Evolutionary conservation across 1,140 invertebrate genomes (phyloP).

Genomic region (Trichonephila inaurata): DNA sequence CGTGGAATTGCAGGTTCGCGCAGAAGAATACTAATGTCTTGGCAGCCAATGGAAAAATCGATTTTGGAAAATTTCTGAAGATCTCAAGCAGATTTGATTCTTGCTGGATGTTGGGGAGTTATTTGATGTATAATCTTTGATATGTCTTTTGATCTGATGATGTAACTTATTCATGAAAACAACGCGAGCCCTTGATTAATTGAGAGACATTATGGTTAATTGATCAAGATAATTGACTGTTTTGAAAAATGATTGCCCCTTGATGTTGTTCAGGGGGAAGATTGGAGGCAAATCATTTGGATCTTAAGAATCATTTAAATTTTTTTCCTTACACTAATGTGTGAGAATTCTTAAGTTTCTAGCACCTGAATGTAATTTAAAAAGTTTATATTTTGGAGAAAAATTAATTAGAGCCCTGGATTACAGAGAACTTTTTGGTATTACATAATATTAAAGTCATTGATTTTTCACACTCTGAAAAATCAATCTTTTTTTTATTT

Average conservation of each 20-base stretch:
- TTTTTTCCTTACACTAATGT: neutral
- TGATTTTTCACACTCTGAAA: no score
- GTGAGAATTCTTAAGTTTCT: neutral
- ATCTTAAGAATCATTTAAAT: neutral
- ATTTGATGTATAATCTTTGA: constrained; percentile 32
- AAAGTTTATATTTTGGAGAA: neutral
- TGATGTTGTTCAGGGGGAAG: neutral
- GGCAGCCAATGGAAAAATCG: constrained; percentile 42
- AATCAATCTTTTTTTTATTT: no score
- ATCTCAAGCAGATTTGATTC: constrained; percentile 32
- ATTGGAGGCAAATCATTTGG: neutral
- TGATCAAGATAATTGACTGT: constrained; percentile 35
- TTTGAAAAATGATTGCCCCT: constrained; percentile 11
- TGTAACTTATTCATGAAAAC: constrained; percentile 16
- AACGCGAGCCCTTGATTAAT: neutral
- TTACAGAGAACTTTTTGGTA: no score
- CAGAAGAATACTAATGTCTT: constrained; percentile 62
- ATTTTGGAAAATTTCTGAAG: constrained; percentile 44
- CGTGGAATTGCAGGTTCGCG: constrained; percentile 17
- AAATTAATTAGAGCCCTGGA: no score
- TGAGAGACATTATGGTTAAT: neutral
- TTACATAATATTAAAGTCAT: no score
- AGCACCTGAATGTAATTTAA: neutral
- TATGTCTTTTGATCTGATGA: constrained; percentile 8
- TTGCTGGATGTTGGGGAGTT: neutral